These are phyloP conservation scores for Bos javanicus DNA, from an alignment of 2,113 vertebrate species.

Conservation along the genomic window DNA sequence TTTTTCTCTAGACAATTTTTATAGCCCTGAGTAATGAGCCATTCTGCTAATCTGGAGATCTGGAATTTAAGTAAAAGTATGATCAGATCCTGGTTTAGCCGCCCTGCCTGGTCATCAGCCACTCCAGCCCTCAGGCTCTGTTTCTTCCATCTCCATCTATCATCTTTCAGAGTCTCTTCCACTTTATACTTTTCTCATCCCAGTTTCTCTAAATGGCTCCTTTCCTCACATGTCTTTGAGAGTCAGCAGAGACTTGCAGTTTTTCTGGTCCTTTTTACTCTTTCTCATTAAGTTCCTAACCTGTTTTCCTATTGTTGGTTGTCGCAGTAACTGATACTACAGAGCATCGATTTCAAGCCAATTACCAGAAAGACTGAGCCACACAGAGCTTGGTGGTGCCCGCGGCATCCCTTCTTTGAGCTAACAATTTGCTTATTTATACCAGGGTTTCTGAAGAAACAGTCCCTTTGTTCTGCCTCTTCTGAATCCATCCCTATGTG, in stretches of 20 bases:
- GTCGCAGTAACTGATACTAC: neutral
- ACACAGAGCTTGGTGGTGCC: neutral
- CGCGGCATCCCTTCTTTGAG: neutral
- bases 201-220: neutral
- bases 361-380: neutral
- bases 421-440: slow-evolving; percentile 16
- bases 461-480: neutral
- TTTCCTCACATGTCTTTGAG: neutral
- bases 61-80: slow-evolving; percentile 14
- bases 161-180: neutral
- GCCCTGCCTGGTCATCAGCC: neutral
- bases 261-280: neutral
- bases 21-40: neutral
- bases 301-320: neutral
- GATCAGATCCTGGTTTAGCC: neutral
- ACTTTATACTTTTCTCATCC: neutral
- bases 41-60: neutral
- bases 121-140: neutral
- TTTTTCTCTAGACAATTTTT: neutral
- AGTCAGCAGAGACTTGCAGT: neutral
- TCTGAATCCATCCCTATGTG: neutral
- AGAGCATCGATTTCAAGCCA: neutral
- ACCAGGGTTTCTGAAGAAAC: slow-evolving; percentile 6
- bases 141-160: neutral
- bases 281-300: neutral